Evolutionary conservation across 2,113 vertebrate genomes (phyloP).

Genomic region (Syngnathus floridae): DNA sequence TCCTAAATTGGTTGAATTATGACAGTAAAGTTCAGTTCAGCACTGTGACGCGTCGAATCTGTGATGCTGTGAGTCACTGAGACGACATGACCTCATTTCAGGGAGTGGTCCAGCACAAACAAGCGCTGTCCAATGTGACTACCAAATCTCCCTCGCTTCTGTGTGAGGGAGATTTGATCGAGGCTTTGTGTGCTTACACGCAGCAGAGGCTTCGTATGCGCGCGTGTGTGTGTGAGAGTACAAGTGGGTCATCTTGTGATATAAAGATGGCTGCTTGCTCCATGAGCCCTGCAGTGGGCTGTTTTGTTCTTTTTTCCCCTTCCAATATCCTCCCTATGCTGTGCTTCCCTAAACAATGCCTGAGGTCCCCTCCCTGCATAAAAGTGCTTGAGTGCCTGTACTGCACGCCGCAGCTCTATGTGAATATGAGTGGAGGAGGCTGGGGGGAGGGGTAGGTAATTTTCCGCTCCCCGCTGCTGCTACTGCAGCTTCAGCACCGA

Average conservation of each 20-base stretch:
- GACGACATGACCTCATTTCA: slow-evolving; percentile 57
- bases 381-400: slow-evolving; percentile 38
- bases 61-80: slow-evolving; percentile 31
- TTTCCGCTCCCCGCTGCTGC: slow-evolving; percentile 65
- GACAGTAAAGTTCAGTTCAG: neutral
- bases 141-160: slow-evolving; percentile 30
- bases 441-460: slow-evolving; percentile 69
- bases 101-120: slow-evolving; percentile 55
- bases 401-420: slow-evolving; percentile 45
- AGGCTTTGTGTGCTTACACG: slow-evolving; percentile 12
- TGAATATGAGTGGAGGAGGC: slow-evolving; percentile 32
- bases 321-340: slow-evolving; percentile 1
- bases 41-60: slow-evolving; percentile 1
- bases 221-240: neutral
- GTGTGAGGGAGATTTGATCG: slow-evolving; percentile 6
- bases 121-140: slow-evolving; percentile 19
- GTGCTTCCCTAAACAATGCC: slow-evolving; percentile 38
- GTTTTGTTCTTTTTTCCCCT: neutral
- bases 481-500: slow-evolving; percentile 53
- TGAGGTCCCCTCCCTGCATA: slow-evolving; percentile 35
- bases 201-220: slow-evolving; percentile 3
- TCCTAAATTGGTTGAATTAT: neutral
- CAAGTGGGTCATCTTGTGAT: slow-evolving; percentile 60
- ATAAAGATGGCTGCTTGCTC: slow-evolving; percentile 42
- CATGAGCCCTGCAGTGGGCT: slow-evolving; percentile 10